Evolutionary conservation across 2,113 vertebrate genomes (phyloP), one percentile per base, ranked within the genome.

Genomic region (Scopus umbretta): DNA sequence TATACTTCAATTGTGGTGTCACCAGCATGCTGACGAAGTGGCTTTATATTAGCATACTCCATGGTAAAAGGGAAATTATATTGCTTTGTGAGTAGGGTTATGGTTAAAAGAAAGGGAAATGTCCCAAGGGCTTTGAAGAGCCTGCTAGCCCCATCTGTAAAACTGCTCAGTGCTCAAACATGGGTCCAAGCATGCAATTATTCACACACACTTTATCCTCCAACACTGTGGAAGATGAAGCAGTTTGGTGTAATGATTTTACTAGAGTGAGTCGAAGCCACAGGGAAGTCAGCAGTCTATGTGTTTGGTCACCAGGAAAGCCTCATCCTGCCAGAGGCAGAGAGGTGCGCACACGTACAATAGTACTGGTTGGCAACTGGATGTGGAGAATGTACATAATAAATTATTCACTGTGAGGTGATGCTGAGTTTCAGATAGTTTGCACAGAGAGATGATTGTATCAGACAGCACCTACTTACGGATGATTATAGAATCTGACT

Each of bases 381-480:
- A 13, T 86, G 55, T 58, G 67, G 65, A 80, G 56, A 49, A 78
- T 13, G 67, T 73, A 73, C 61, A 8, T 9, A 73, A 93, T 76
- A 78, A 86, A 86, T 92, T 94, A 74, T 63, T 86, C 73, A 36
- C 65, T 88, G 76, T 47, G 84, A 82, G 58, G 50, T 3, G 36
- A 79, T 95, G 90, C 73, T 94, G 94, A 96, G 59, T 92, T 96
- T 90, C 85, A 75, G 53, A 52, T 72, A 94, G 88, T 95, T 98
- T 95, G 95, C 82, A 73, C 84, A 80, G 43, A 92, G 79, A 88
- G 78, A 76, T 65, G 80, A 75, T 90, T 68, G 49, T 43, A 40
- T 79, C 92, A 92, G 96, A 16, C 56, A 30, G 17, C 29, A 65
- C 50, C 67, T 92, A 53, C 21, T 73, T 86, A 83, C 22, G 63